Base-by-base conservation (phyloP, 2,797 vertebrate species). In the Semaprochilodus insignis region DNA sequence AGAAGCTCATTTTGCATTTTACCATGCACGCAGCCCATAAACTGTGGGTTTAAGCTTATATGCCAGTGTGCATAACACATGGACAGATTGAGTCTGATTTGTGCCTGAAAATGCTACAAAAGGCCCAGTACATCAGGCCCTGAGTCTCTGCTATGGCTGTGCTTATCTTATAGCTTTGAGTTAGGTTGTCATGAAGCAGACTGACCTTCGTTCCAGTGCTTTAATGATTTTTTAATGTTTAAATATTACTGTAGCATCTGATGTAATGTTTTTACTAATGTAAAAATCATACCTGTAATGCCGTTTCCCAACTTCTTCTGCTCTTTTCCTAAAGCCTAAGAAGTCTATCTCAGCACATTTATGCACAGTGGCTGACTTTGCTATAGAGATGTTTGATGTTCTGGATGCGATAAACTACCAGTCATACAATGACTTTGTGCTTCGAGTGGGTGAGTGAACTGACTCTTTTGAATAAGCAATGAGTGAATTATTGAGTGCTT, bases 381-480 rank as follows among this genome's bases (percentile, higher is more conserved):
- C 98, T 92, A 96, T 99, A 2, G 97, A 99, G 88, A 99, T 99
- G 98, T 99, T 99, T 87, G 96, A 97, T 0, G 97, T 99, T 83
- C 94, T 99, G 90, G 97, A 99, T 88, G 98, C 97, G 91, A 99
- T 99, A 93, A 99, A 99, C 95, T 99, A 99, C 90, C 98, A 99
- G 93, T 99, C 98, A 6, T 99, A 99, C 89, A 99, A 99, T 0
- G 98, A 99, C 89, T 99, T 99, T 88, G 98, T 99, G 87, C 95
- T 99, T 81, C 95, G 98, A 90, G 97, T 99, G 16, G 98, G 98
- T 99, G 92, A 96, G 97, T 92, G 5, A 87, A 70, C 65, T 67
- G 40, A 59, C 51, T 72, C 6, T 25, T 52, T 15, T 69, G 25
- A 63, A 23, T 73, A 78, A 79, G 36, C 54, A 67, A 11, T 36